Percentiles rank a stretch among this genome's conserved stretches.
These are phyloP conservation scores for Porites evermanni DNA, from an alignment of 92 coral and sea anemone species.

Conservation along the genomic window DNA sequence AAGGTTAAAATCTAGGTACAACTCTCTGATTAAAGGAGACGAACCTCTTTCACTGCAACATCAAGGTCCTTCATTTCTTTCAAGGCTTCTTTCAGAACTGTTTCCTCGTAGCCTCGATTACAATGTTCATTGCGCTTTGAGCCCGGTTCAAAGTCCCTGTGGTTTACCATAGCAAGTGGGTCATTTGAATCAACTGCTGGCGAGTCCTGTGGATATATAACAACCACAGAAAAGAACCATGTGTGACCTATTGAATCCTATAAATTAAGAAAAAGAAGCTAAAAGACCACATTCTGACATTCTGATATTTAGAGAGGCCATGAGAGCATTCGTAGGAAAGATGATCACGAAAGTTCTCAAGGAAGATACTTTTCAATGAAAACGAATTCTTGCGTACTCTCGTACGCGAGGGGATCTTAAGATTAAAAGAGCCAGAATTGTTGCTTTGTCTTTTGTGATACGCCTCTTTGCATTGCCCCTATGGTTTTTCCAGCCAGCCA, in stretches of 20 bases:
- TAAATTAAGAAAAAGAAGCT: neutral
- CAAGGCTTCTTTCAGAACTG: constrained; percentile 50
- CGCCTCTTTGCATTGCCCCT: no score
- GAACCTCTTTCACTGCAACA: constrained; percentile 36
- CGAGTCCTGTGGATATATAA: neutral
- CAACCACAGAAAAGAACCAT: neutral
- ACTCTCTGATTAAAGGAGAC: neutral
- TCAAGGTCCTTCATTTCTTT: constrained; percentile 46
- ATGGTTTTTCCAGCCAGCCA: no score
- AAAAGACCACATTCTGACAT: no score
- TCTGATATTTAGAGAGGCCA: no score
- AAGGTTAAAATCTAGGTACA: neutral
- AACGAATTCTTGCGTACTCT: no score
- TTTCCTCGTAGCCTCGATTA: constrained; percentile 53
- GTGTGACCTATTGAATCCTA: neutral
- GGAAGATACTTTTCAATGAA: no score
- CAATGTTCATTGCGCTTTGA: constrained; percentile 12
- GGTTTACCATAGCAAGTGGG: constrained; percentile 26
- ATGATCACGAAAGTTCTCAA: no score
- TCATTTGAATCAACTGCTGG: neutral
- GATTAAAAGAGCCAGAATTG: no score
- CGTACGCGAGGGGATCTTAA: no score
- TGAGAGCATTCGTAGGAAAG: no score
- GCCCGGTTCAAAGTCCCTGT: constrained; percentile 33
- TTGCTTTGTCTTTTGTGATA: no score